A percentile compares a stretch with the other conserved stretches of the same genome.
phyloP scores from a whole-genome alignment of 2,888 invertebrate genomes.

The Caenorhabditis panamensis region DNA sequence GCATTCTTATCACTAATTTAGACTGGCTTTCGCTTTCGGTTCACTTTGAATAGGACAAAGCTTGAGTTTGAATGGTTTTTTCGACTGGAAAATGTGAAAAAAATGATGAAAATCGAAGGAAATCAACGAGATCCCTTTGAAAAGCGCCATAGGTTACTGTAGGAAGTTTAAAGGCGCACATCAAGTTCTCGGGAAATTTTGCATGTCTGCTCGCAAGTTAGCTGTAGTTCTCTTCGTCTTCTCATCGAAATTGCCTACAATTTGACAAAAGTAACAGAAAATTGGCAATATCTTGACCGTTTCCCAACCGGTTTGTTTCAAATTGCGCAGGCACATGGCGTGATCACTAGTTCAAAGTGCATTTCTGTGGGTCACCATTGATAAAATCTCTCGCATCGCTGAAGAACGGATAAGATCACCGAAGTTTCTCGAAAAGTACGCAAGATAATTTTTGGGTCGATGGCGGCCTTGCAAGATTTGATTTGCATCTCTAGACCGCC shows the following conservation, averaged over 20 bases:
- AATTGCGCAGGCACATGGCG: conserved; percentile 26
- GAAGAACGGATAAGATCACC: conserved; percentile 29
- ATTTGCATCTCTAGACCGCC: conserved; percentile 10
- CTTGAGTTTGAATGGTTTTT: background rate
- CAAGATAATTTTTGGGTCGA: conserved; percentile 17
- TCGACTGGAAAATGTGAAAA: too few species aligned
- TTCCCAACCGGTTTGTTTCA: too few species aligned
- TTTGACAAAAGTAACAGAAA: background rate
- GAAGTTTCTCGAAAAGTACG: conserved; percentile 31
- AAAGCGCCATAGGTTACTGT: background rate
- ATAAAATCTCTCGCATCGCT: conserved; percentile 18
- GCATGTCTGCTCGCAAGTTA: background rate
- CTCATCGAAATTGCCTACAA: too few species aligned
- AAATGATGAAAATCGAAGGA: too few species aligned
- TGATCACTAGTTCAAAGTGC: conserved; percentile 46
- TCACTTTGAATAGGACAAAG: conserved; percentile 1
- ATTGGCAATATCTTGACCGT: background rate
- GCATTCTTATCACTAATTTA: conserved; percentile 35
- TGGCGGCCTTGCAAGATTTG: conserved; percentile 32
- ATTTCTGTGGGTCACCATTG: conserved; percentile 13
- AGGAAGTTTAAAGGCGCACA: background rate
- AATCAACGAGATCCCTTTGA: too few species aligned
- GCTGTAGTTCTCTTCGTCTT: background rate
- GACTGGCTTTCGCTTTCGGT: too few species aligned
- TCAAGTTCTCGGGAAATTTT: background rate